Evolutionary conservation across 2,113 vertebrate genomes (phyloP).

Genomic region (Emydura subglobosa): DNA sequence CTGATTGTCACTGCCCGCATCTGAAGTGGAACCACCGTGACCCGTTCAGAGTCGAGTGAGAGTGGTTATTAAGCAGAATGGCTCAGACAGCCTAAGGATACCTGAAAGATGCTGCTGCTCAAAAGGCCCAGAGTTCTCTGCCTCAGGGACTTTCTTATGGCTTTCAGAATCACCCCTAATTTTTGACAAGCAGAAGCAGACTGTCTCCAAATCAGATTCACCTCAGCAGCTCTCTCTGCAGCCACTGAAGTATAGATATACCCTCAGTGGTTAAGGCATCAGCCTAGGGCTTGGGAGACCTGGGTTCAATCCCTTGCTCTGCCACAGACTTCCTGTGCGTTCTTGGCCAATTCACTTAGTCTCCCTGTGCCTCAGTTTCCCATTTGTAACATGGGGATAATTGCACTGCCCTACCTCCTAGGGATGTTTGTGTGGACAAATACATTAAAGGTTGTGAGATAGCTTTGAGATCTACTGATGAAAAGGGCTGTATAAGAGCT

Average conservation of each 20-base stretch:
- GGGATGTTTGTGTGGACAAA: neutral
- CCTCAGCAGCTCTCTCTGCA: neutral
- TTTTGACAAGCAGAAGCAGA: accelerated
- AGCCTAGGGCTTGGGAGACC: neutral
- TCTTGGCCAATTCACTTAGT: neutral
- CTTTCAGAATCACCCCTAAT: neutral
- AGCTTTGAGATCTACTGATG: neutral
- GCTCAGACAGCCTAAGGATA: neutral
- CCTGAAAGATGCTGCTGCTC: accelerated
- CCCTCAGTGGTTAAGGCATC: neutral
- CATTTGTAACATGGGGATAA: neutral
- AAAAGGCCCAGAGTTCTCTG: neutral
- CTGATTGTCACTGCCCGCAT: neutral
- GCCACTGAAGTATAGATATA: neutral
- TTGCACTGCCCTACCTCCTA: neutral
- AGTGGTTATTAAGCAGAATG: neutral
- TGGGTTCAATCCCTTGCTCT: neutral
- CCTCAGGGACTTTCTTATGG: neutral
- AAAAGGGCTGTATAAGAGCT: neutral
- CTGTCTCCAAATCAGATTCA: neutral
- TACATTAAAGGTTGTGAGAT: neutral
- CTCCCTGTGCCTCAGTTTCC: neutral
- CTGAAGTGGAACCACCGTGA: neutral
- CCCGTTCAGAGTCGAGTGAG: neutral
- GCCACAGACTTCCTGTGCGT: neutral